A percentile compares a stretch with the other conserved stretches of the same genome.
Evolutionary conservation across 2,797 vertebrate species (phyloP).

Genomic region (Echiichthys vipera): DNA sequence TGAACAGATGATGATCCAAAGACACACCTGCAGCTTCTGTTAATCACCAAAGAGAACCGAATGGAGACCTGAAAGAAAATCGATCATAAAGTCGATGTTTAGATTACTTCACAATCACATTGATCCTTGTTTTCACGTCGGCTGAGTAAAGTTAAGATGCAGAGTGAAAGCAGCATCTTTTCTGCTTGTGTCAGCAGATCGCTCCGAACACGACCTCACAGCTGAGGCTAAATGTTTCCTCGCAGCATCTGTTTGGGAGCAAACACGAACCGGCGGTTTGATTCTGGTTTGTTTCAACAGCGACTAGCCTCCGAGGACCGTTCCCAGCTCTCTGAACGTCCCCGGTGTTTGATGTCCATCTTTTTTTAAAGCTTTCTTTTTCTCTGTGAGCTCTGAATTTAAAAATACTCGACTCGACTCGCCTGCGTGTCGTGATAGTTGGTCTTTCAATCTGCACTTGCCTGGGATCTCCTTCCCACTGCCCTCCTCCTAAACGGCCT

Average conservation of each 20-base stretch:
- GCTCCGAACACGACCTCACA: too few relatives aligned
- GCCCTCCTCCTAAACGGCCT: too few relatives aligned
- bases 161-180: background rate
- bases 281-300: constrained; percentile 56
- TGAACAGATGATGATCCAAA: too few relatives aligned
- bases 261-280: constrained; percentile 31
- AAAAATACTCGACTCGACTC: constrained; percentile 20
- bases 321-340: constrained; percentile 68
- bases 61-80: too few relatives aligned
- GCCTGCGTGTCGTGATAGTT: too few relatives aligned
- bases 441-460: constrained; percentile 2
- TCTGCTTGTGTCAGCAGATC: background rate
- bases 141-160: too few relatives aligned
- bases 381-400: constrained; percentile 28
- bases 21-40: too few relatives aligned
- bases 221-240: constrained; percentile 39
- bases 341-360: constrained; percentile 59
- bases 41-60: too few relatives aligned
- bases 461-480: background rate
- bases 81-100: too few relatives aligned
- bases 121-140: too few relatives aligned
- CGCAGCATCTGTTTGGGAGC: constrained; percentile 24
- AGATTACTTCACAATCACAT: too few relatives aligned
- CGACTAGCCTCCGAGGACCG: constrained; percentile 45
- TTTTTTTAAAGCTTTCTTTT: constrained; percentile 24